A percentile compares a stretch with the other conserved stretches of the same genome.
Evolutionary conservation across 2,113 vertebrate species (phyloP).

Genomic region (Macrotis lagotis): DNA sequence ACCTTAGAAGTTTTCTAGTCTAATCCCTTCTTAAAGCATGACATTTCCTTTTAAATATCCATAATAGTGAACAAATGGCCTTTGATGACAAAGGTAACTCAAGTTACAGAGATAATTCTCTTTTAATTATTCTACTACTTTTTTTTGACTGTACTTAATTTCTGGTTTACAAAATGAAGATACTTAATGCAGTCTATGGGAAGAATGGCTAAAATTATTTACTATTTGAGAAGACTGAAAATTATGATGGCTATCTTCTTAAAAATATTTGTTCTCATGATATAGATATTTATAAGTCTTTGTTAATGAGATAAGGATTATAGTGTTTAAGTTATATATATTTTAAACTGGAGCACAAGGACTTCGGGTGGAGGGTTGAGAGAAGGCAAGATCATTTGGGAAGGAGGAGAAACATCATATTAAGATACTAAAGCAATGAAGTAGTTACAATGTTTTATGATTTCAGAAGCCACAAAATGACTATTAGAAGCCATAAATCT

Average conservation of each 20-base stretch:
- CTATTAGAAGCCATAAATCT: not conserved
- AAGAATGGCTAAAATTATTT: not conserved
- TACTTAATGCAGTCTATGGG: not conserved
- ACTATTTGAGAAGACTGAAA: not conserved
- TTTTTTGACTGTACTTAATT: not conserved
- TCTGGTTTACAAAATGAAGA: not conserved
- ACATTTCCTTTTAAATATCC: not conserved
- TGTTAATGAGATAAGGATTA: not conserved
- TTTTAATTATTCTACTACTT: not conserved
- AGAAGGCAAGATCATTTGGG: not conserved
- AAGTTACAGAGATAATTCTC: not conserved
- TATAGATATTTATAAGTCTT: not conserved
- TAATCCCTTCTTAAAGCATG: not conserved
- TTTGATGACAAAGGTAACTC: not conserved
- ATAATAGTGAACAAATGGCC: not conserved
- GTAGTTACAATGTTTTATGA: not conserved
- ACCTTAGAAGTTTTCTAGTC: not conserved
- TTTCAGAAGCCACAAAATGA: not conserved
- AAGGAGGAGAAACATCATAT: not conserved
- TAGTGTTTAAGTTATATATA: not conserved
- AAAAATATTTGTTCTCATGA: not conserved
- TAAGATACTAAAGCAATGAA: not conserved
- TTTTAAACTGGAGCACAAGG: not conserved
- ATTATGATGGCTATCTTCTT: not conserved
- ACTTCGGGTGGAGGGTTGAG: not conserved